Conservation (phyloP, 1,140 invertebrate genomes). For the Ostrea denselamellosa region DNA sequence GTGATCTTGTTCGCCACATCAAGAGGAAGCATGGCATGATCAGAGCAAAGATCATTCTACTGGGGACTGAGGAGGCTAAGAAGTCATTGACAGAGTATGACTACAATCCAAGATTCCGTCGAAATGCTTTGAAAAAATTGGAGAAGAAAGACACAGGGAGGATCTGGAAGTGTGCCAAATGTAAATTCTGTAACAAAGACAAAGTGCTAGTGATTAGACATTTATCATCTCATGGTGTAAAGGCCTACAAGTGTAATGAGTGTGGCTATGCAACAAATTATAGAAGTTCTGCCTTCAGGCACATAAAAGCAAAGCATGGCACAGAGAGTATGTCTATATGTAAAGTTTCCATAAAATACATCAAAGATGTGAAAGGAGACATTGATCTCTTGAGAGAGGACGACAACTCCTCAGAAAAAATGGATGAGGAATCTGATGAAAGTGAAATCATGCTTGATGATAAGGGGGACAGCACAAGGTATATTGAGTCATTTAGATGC, state of each 20-base stretch:
- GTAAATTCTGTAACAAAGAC: constrained; percentile 66
- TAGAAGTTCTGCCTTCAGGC: constrained; percentile 67
- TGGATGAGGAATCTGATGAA: constrained; percentile 43
- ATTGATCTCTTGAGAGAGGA: not conserved
- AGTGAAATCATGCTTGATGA: constrained; percentile 48
- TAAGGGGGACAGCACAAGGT: constrained; percentile 45
- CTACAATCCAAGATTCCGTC: constrained; percentile 60
- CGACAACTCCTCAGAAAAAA: constrained; percentile 10
- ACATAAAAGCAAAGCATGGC: constrained; percentile 67
- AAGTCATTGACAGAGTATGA: constrained; percentile 65
- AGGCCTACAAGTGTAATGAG: constrained; percentile 69
- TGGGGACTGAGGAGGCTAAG: constrained; percentile 66
- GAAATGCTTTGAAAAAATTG: not conserved
- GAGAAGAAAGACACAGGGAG: constrained; percentile 39
- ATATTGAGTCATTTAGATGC: constrained; percentile 63
- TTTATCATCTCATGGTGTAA: constrained; percentile 68
- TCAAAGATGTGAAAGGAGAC: constrained; percentile 34
- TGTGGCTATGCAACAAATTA: constrained; percentile 70
- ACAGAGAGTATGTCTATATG: constrained; percentile 59
- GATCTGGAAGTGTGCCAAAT: constrained; percentile 75
- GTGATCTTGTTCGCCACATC: constrained; percentile 73
- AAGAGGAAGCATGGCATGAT: constrained; percentile 68
- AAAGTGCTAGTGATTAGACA: constrained; percentile 69
- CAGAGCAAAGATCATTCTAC: constrained; percentile 62
- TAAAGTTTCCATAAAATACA: constrained; percentile 63